Conservation (phyloP, 2,888 invertebrate species). For the Xanthia icteritia region DNA sequence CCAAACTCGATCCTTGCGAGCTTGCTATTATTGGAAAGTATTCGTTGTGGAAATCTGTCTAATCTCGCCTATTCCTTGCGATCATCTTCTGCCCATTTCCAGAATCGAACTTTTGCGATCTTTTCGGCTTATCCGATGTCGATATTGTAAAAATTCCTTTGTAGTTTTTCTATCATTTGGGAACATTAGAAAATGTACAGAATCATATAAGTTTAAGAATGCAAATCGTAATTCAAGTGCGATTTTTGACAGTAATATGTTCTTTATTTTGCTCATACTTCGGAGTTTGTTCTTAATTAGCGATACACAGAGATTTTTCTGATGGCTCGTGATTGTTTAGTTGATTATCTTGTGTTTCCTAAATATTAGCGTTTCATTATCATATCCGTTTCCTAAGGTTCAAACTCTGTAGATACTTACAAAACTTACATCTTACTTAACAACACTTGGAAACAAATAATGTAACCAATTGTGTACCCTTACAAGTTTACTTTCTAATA, state of each 20-base stretch:
- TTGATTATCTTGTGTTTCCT: slow-evolving; percentile 39
- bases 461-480: not conserved
- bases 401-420: not conserved
- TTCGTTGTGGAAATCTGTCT: not conserved
- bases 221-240: slow-evolving; percentile 54
- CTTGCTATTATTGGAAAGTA: not conserved
- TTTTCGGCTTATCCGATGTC: not conserved
- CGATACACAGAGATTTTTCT: slow-evolving; percentile 30
- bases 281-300: slow-evolving; percentile 58
- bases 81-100: not conserved
- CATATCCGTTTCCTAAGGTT: slow-evolving; percentile 41
- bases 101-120: not conserved
- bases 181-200: not conserved
- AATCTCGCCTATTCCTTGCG: not conserved
- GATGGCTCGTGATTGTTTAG: slow-evolving; percentile 26
- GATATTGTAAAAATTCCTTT: not conserved
- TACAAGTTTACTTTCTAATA: not conserved
- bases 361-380: slow-evolving; percentile 36
- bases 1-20: not conserved
- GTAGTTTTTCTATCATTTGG: slow-evolving; percentile 6
- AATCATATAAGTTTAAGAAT: slow-evolving; percentile 12
- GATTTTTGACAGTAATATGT: slow-evolving; percentile 54
- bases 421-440: slow-evolving; percentile 13
- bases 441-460: not conserved
- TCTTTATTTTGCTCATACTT: slow-evolving; percentile 46